Conservation (phyloP, 2,797 vertebrate species). For the Vipera ursinii region DNA sequence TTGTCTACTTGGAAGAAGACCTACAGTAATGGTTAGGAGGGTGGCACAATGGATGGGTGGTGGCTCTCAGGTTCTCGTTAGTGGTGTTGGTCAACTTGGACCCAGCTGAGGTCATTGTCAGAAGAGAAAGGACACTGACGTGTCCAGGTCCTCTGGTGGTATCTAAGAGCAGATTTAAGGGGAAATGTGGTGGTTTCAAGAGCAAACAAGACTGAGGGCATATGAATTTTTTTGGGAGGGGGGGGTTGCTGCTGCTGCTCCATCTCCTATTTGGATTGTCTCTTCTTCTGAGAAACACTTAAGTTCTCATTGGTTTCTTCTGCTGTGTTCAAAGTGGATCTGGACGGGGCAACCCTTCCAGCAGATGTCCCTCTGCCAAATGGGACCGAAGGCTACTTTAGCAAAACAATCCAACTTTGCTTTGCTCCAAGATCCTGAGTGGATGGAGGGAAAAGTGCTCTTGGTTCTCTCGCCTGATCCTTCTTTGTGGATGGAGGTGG, state of each 20-base stretch:
- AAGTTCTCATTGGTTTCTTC: neutral
- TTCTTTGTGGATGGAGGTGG: neutral
- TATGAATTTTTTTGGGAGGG: no score
- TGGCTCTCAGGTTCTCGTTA: neutral
- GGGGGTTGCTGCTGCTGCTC: neutral
- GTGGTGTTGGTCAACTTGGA: neutral
- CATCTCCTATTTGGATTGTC: neutral
- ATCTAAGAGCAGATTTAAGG: neutral
- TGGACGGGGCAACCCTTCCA: neutral
- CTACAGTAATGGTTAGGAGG: neutral
- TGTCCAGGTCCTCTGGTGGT: neutral
- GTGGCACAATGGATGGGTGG: neutral
- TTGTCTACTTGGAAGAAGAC: neutral
- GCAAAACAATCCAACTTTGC: neutral
- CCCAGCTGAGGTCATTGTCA: neutral
- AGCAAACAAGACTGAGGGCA: neutral
- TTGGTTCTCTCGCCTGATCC: neutral
- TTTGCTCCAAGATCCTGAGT: neutral
- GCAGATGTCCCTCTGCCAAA: neutral
- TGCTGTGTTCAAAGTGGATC: neutral
- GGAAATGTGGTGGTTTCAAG: neutral
- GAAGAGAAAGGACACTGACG: neutral
- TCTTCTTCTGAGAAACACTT: no score
- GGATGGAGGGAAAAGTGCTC: neutral
- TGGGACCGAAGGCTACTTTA: no score